Conservation (phyloP, 1,140 invertebrate species). For the Ostrea edulis region DNA sequence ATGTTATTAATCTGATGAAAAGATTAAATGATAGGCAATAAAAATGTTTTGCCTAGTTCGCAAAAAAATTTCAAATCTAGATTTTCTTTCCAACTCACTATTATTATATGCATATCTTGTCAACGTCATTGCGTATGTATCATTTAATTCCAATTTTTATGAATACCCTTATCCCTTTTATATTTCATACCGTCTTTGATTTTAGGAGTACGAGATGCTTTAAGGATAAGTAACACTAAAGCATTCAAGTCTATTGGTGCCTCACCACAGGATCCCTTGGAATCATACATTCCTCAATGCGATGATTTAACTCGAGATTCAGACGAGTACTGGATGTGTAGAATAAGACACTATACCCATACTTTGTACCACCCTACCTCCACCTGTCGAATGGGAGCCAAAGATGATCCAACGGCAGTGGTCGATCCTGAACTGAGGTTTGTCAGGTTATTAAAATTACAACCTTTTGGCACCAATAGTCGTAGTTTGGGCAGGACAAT, state of each 20-base stretch:
- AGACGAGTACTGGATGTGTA: conserved; percentile 46
- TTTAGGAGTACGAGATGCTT: background rate
- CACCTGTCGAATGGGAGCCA: conserved; percentile 94
- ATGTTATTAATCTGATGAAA: no score
- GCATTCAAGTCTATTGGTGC: conserved; percentile 3
- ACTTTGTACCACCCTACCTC: conserved; percentile 90
- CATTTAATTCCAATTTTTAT: no score
- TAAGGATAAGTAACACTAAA: background rate
- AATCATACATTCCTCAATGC: background rate
- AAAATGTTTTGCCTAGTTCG: no score
- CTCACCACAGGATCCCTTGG: background rate
- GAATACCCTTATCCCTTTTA: no score
- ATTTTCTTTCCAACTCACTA: no score
- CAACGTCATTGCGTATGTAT: no score
- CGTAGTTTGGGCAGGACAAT: no score
- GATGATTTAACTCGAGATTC: background rate
- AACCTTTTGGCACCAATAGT: no score
- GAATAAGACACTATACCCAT: conserved; percentile 6
- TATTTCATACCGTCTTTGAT: no score
- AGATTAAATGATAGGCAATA: no score
- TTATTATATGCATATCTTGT: no score
- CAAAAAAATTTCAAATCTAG: no score
- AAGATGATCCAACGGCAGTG: conserved; percentile 90
- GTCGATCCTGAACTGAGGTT: conserved; percentile 87
- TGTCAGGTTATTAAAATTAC: background rate